These are phyloP conservation scores for Drosophila aldrichi DNA, from an alignment of 2,888 invertebrate species.

Conservation along the genomic window DNA sequence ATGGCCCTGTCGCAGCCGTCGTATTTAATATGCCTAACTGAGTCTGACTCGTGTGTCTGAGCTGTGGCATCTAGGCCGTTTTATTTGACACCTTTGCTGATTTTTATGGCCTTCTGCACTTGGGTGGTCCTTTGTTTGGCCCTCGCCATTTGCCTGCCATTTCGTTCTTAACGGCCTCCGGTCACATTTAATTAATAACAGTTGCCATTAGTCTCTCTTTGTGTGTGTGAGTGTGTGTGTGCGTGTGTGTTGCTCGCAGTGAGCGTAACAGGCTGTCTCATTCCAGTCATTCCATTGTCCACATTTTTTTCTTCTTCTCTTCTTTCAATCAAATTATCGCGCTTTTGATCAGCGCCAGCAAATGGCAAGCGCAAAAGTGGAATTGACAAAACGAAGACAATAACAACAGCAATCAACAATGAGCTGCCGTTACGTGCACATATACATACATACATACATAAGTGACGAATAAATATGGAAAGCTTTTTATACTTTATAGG, in stretches of 20 bases:
- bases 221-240: background rate
- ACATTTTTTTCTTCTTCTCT: background rate
- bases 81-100: slow-evolving; percentile 72
- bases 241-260: background rate
- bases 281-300: slow-evolving; percentile 5
- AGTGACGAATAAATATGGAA: no score
- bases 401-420: slow-evolving; percentile 4
- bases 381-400: slow-evolving; percentile 17
- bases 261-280: background rate
- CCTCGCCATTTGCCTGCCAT: slow-evolving; percentile 15
- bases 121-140: slow-evolving; percentile 60
- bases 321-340: slow-evolving; percentile 20
- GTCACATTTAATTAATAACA: slow-evolving; percentile 53
- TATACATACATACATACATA: background rate
- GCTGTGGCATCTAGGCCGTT: slow-evolving; percentile 43
- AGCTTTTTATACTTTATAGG: no score
- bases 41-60: background rate
- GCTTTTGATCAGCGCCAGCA: slow-evolving; percentile 11
- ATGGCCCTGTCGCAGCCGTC: slow-evolving; percentile 33
- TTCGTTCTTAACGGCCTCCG: slow-evolving; percentile 36
- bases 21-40: slow-evolving; percentile 42
- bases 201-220: slow-evolving; percentile 13
- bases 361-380: slow-evolving; percentile 9
- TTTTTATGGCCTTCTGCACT: slow-evolving; percentile 60
- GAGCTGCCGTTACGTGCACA: background rate